phyloP scores from a whole-genome alignment of 1,140 invertebrate species.

The Pachypsylla venusta region DNA sequence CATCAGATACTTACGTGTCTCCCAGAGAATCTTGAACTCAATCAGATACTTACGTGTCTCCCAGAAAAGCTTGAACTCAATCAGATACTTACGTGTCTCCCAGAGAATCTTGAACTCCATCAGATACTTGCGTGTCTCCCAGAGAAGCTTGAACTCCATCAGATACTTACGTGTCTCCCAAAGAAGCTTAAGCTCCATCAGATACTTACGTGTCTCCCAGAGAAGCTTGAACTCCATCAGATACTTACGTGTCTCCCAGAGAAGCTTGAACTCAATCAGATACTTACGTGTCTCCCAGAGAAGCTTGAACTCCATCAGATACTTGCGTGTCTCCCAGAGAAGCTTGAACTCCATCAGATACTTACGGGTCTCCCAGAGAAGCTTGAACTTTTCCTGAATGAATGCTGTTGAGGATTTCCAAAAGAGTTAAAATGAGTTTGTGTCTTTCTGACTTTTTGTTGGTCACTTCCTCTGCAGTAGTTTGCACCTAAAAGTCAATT shows the following conservation, averaged over 20 bases:
- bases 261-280: background rate
- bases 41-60: no score
- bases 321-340: background rate
- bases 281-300: background rate
- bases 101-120: no score
- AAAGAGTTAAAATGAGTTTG: background rate
- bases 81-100: no score
- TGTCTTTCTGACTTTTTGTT: background rate
- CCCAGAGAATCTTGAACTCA: no score
- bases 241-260: background rate
- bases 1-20: no score
- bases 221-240: no score
- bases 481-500: background rate
- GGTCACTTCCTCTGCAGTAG: background rate
- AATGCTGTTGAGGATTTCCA: background rate
- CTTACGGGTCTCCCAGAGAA: background rate
- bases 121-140: no score
- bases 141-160: no score
- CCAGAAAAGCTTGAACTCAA: no score
- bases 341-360: background rate
- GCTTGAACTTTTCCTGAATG: background rate
- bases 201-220: no score
- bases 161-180: no score
- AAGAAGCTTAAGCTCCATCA: no score
- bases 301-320: background rate